phyloP scores from a whole-genome alignment of 2,888 invertebrate species.

The Caenorhabditis becei region DNA sequence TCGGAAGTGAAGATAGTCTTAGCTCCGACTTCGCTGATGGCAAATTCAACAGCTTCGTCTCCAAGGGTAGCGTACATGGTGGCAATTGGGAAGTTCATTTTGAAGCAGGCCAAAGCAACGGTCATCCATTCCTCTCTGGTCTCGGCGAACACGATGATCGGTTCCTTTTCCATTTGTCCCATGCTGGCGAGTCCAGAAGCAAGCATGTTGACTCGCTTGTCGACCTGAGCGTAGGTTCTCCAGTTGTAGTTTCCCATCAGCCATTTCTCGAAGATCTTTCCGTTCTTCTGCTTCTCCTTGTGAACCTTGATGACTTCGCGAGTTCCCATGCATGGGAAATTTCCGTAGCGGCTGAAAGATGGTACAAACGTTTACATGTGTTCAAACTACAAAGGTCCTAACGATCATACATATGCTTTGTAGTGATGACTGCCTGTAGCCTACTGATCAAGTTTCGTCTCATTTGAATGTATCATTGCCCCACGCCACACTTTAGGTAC shows the following conservation, averaged over 20 bases:
- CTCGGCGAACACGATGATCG: conserved; percentile 95
- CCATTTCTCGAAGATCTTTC: conserved; percentile 92
- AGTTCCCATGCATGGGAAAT: conserved; percentile 82
- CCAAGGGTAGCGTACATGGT: conserved; percentile 97
- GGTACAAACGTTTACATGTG: too few relatives aligned
- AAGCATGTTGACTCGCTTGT: conserved; percentile 69
- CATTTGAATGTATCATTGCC: background rate
- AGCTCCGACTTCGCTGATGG: conserved; percentile 96
- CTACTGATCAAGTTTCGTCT: background rate
- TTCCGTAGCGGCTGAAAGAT: conserved; percentile 63
- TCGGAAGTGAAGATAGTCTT: conserved; percentile 93
- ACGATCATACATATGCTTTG: background rate
- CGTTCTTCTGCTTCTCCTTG: conserved; percentile 94
- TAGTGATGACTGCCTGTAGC: background rate
- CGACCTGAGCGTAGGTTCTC: conserved; percentile 72
- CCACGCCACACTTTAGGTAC: conserved; percentile 11
- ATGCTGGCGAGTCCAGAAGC: conserved; percentile 88
- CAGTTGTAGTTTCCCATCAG: conserved; percentile 79
- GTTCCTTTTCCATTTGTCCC: conserved; percentile 83
- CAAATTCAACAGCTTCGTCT: conserved; percentile 96
- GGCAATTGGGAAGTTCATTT: conserved; percentile 93
- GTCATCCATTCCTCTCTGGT: conserved; percentile 98
- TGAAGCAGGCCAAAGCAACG: conserved; percentile 95
- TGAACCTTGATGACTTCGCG: conserved; percentile 87
- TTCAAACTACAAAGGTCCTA: background rate